Conservation (phyloP, 2,888 invertebrate species). For the Troglohyphantes excavatus region DNA sequence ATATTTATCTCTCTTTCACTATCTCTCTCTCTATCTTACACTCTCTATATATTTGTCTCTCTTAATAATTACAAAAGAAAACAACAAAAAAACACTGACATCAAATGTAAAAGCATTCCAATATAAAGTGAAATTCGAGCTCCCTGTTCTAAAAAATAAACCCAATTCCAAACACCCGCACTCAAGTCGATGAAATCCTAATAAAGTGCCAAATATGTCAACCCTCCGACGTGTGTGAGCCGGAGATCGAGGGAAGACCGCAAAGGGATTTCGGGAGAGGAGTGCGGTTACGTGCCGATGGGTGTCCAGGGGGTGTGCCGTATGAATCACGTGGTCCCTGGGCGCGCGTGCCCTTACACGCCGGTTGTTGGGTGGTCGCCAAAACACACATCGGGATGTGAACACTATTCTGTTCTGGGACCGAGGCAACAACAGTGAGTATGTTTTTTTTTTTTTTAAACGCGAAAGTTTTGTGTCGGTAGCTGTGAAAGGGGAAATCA, state of each 20-base stretch:
- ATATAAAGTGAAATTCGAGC: too few relatives aligned
- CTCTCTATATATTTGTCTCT: too few relatives aligned
- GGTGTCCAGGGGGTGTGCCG: slow-evolving; percentile 29
- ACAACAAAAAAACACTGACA: too few relatives aligned
- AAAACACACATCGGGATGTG: slow-evolving; percentile 32
- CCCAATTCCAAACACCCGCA: too few relatives aligned
- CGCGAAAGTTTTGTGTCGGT: background rate
- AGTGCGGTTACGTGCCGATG: slow-evolving; percentile 54
- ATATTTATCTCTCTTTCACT: too few relatives aligned
- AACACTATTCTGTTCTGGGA: too few relatives aligned
- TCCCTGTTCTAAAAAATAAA: too few relatives aligned
- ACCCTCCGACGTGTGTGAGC: slow-evolving; percentile 37
- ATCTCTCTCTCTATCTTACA: too few relatives aligned
- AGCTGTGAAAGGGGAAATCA: background rate
- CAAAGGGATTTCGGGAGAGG: slow-evolving; percentile 49
- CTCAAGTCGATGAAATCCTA: too few relatives aligned
- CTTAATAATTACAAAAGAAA: too few relatives aligned
- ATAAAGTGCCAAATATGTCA: slow-evolving; percentile 66
- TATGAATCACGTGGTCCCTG: slow-evolving; percentile 52
- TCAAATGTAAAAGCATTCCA: too few relatives aligned
- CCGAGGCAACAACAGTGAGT: background rate
- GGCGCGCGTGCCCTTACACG: slow-evolving; percentile 66
- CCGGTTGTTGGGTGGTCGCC: slow-evolving; percentile 52
- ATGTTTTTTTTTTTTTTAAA: slow-evolving; percentile 27
- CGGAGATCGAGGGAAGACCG: background rate